These are phyloP conservation scores for Andricus curvator DNA, from an alignment of 2,888 invertebrate genomes.

Conservation along the genomic window DNA sequence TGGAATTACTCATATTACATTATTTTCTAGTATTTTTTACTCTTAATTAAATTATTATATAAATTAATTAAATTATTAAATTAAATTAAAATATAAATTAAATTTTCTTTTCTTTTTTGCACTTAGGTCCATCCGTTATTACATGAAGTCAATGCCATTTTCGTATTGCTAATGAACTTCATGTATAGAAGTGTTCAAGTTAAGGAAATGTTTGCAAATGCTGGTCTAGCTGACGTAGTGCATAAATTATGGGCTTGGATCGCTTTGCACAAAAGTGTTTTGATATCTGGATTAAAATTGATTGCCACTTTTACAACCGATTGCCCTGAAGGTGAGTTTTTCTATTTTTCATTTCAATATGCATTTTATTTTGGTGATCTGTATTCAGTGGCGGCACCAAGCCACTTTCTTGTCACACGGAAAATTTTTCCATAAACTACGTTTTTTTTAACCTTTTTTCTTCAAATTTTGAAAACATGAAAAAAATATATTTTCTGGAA, in stretches of 20 bases:
- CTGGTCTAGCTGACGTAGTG: slow-evolving; percentile 81
- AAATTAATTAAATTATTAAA: too few relatives aligned
- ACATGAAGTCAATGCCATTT: slow-evolving; percentile 80
- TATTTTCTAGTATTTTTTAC: too few relatives aligned
- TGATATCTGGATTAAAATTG: slow-evolving; percentile 81
- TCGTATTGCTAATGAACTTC: slow-evolving; percentile 82
- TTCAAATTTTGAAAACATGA: too few relatives aligned
- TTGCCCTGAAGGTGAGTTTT: slow-evolving; percentile 81
- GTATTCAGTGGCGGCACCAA: too few relatives aligned
- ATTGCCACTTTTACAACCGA: slow-evolving; percentile 83
- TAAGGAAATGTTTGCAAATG: slow-evolving; percentile 81
- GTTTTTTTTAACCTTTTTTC: too few relatives aligned
- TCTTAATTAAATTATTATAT: too few relatives aligned
- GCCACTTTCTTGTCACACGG: too few relatives aligned
- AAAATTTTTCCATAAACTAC: too few relatives aligned
- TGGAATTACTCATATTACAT: too few relatives aligned
- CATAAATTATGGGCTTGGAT: slow-evolving; percentile 86
- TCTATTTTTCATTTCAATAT: neutral
- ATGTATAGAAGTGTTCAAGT: slow-evolving; percentile 80
- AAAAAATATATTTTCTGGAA: too few relatives aligned
- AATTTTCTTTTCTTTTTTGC: slow-evolving; percentile 37
- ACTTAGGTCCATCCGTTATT: slow-evolving; percentile 79
- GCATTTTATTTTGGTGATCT: neutral
- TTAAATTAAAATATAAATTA: too few relatives aligned
- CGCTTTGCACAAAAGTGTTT: slow-evolving; percentile 80